Evolutionary conservation across 2,797 vertebrate species (phyloP).

Genomic region (Euthynnus affinis): DNA sequence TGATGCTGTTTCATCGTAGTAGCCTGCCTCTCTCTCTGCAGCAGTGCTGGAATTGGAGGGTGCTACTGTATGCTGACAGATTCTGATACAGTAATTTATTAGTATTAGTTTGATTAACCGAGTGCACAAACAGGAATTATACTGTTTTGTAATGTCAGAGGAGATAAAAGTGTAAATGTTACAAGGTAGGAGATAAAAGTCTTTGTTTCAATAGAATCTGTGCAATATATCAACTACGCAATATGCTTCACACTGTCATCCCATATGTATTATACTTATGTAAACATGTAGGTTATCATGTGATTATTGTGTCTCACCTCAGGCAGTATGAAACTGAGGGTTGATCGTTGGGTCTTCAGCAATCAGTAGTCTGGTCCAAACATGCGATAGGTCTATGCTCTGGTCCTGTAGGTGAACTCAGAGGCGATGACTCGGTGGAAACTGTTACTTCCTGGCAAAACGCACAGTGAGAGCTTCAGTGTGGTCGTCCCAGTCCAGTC

Average conservation of each 20-base stretch:
- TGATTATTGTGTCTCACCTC: conserved; percentile 64
- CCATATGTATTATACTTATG: not conserved
- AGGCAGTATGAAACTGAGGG: conserved; percentile 20
- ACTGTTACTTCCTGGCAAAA: conserved; percentile 25
- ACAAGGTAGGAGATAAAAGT: not conserved
- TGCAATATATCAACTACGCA: not conserved
- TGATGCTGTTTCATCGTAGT: conserved; percentile 67
- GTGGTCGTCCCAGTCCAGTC: conserved; percentile 26
- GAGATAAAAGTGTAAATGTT: not conserved
- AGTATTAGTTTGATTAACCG: conserved; percentile 12
- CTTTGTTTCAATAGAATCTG: conserved; percentile 1
- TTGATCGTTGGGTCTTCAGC: conserved; percentile 29
- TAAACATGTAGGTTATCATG: conserved; percentile 18
- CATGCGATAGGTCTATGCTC: conserved; percentile 2
- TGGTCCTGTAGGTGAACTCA: conserved; percentile 1
- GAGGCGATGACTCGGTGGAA: conserved; percentile 39
- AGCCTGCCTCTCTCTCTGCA: conserved; percentile 60
- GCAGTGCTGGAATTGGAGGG: conserved; percentile 39
- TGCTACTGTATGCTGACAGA: conserved; percentile 32
- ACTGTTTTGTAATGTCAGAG: not conserved
- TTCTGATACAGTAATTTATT: conserved; percentile 28
- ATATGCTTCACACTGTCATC: conserved; percentile 2
- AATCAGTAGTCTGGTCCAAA: conserved; percentile 17
- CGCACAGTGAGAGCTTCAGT: conserved; percentile 21
- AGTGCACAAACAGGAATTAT: not conserved